These are phyloP conservation scores for Microplitis demolitor DNA, from an alignment of 1,140 invertebrate genomes.

Conservation along the genomic window DNA sequence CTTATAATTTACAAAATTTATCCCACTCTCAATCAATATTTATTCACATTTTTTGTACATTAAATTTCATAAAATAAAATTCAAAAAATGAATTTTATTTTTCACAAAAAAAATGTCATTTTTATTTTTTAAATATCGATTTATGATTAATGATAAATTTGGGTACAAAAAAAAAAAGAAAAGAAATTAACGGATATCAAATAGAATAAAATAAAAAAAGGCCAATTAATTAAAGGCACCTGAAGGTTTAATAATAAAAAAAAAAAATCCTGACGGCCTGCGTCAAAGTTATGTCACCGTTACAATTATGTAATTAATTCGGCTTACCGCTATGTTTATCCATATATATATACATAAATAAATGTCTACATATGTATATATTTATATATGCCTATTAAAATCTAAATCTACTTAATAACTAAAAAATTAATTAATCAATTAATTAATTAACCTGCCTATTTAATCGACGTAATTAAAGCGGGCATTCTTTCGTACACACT, in stretches of 20 bases:
- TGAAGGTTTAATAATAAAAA: conserved; percentile 21
- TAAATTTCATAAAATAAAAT: too few relatives aligned
- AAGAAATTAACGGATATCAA: too few relatives aligned
- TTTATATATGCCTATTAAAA: conserved; percentile 13
- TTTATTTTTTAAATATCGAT: too few relatives aligned
- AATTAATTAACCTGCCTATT: conserved; percentile 29
- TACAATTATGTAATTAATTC: not conserved
- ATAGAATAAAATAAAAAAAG: not conserved
- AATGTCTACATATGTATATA: too few relatives aligned
- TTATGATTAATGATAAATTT: too few relatives aligned
- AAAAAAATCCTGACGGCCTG: conserved; percentile 54
- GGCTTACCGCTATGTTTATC: too few relatives aligned
- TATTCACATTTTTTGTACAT: not conserved
- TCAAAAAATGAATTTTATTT: too few relatives aligned
- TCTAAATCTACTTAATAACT: not conserved
- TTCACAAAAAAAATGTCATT: too few relatives aligned
- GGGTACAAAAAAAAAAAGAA: too few relatives aligned
- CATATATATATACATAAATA: too few relatives aligned
- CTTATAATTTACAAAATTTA: not conserved
- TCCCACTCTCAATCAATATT: not conserved
- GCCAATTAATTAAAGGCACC: conserved; percentile 28
- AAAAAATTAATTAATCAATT: conserved; percentile 21
- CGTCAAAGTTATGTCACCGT: conserved; percentile 43
- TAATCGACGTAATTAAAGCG: conserved; percentile 37
- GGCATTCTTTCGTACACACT: conserved; percentile 48